phyloP scores from a whole-genome alignment of 2,113 vertebrate species.

The Arothron firmamentum region DNA sequence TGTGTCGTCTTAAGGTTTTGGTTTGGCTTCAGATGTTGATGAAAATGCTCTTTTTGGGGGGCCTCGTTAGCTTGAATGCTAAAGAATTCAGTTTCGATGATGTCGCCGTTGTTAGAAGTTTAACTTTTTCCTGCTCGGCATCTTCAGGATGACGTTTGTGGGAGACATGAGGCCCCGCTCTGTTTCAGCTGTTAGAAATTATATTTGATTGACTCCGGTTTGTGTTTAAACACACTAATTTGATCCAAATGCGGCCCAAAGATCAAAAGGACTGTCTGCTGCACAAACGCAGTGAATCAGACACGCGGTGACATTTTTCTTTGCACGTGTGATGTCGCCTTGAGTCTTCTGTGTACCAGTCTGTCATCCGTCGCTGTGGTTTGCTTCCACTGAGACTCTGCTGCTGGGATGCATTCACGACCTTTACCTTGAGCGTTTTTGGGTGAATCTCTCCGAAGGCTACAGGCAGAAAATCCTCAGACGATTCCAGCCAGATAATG shows the following conservation, averaged over 20 bases:
- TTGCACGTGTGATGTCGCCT: not conserved
- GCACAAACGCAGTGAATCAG: not conserved
- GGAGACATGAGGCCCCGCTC: constrained; percentile 7
- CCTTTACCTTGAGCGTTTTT: not conserved
- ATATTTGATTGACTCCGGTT: constrained; percentile 1
- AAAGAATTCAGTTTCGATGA: not conserved
- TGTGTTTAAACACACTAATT: constrained; percentile 15
- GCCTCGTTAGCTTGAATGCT: too few species aligned
- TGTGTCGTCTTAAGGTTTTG: not conserved
- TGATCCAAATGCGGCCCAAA: not conserved
- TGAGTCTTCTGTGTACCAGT: not conserved
- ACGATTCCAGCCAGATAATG: too few species aligned
- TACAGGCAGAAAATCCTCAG: not conserved
- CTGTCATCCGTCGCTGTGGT: constrained; percentile 2
- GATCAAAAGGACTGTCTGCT: not conserved
- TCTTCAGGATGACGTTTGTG: not conserved
- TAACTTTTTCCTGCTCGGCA: not conserved
- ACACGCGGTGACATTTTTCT: not conserved
- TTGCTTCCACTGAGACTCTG: not conserved
- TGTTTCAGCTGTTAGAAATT: constrained; percentile 5
- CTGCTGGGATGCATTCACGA: not conserved
- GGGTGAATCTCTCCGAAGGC: not conserved
- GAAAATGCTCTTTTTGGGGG: not conserved
- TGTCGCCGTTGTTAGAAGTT: not conserved
- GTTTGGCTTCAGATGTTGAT: not conserved